These are phyloP conservation scores for Drosophila bunnanda DNA, from an alignment of 2,888 invertebrate genomes.

Conservation along the genomic window DNA sequence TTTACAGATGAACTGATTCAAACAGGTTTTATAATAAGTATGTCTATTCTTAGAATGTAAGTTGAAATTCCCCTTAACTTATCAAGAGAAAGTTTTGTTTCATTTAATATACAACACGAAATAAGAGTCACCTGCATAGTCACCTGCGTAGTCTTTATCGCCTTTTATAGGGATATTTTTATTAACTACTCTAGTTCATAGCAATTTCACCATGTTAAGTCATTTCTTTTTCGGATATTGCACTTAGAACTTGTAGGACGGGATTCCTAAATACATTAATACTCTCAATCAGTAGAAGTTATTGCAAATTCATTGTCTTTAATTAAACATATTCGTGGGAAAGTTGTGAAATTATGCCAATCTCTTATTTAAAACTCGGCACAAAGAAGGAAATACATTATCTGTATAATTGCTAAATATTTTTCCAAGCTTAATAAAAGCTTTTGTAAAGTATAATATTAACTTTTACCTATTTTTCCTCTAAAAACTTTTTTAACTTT, in stretches of 20 bases:
- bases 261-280: not conserved
- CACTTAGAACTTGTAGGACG: not conserved
- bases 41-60: conserved; percentile 1
- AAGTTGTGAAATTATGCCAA: not conserved
- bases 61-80: not conserved
- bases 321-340: not conserved
- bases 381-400: not conserved
- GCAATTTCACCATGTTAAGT: conserved; percentile 9
- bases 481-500: not conserved
- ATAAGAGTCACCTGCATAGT: conserved; percentile 3
- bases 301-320: not conserved
- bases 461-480: not conserved
- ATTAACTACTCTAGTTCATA: not conserved
- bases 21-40: conserved; percentile 5
- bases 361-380: not conserved
- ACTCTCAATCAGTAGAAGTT: not conserved
- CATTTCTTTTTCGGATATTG: conserved; percentile 1
- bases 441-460: not conserved
- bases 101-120: not conserved
- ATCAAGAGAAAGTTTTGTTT: conserved; percentile 2
- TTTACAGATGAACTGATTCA: not conserved
- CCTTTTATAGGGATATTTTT: not conserved
- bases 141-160: not conserved
- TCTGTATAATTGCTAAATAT: no score
- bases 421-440: not conserved